Percentiles rank a stretch among this genome's conserved stretches.
Conservation (phyloP, 2,113 vertebrate species). For the Azemiops feae region DNA sequence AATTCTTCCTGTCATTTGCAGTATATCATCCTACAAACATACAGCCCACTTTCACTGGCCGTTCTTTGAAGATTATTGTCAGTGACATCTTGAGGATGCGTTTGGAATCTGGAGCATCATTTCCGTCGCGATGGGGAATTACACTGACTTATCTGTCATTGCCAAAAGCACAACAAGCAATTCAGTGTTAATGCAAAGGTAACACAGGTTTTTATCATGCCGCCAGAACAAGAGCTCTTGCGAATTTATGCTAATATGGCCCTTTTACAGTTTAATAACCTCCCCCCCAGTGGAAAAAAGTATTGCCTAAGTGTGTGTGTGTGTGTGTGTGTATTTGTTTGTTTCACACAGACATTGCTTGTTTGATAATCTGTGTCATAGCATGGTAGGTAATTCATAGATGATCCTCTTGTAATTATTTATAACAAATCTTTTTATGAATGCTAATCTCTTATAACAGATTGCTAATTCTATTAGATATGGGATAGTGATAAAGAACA, state of each 20-base stretch:
- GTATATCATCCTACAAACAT: conserved; percentile 94
- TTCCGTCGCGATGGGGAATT: conserved; percentile 89
- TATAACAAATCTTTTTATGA: conserved; percentile 85
- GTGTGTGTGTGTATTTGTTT: neutral
- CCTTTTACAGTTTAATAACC: conserved; percentile 86
- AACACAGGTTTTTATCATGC: conserved; percentile 89
- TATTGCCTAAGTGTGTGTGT: conserved; percentile 8
- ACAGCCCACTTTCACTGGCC: conserved; percentile 84
- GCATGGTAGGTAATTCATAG: conserved; percentile 84
- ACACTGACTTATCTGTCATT: conserved; percentile 96
- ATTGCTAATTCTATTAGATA: conserved; percentile 65
- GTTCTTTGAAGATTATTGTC: conserved; percentile 93
- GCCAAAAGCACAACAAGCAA: conserved; percentile 94
- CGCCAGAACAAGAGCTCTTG: conserved; percentile 80
- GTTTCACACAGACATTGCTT: conserved; percentile 47
- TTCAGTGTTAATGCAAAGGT: conserved; percentile 88
- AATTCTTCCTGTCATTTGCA: conserved; percentile 96
- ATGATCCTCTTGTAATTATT: conserved; percentile 90
- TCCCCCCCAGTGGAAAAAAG: conserved; percentile 64
- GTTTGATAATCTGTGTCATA: conserved; percentile 87
- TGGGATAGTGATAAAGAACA: conserved; percentile 47
- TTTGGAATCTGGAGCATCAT: conserved; percentile 88
- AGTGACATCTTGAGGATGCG: conserved; percentile 92
- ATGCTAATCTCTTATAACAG: conserved; percentile 78
- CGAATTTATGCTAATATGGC: conserved; percentile 93